Base-by-base conservation (phyloP, 2,888 invertebrate genomes). In the Gortyna flavago region DNA sequence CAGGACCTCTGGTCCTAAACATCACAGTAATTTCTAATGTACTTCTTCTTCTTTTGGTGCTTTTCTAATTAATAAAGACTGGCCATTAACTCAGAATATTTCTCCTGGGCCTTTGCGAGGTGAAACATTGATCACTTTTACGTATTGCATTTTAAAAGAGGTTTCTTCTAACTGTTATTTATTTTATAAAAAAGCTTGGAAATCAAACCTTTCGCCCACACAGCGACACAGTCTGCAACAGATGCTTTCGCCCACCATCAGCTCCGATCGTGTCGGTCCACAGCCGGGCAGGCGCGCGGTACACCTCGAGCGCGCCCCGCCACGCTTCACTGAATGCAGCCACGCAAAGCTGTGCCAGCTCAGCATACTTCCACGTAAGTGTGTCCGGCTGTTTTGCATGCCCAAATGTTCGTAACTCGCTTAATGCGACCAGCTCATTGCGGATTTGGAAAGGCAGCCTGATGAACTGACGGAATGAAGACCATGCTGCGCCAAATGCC, bases 131-230 rank as follows among this genome's bases (percentile, higher is more conserved):
- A 41, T 11, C 2, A 21, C 11, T 66, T n/a, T 0, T 38, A 29
- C 29, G 11, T 29, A 44, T 44, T 44, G 3, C 32, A 25, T 48
- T 16, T 25, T 16, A 25, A 29, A 38, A 59, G n/a, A 21, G 21
- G 38, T 48, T 32, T 25, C 13, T 13, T n/a, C 25, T 57, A 38
- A 32, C 2, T 9, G 16, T n/a, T 9, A 7, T 21, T 21, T 25
- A 1, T 8, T 44, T 71, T 25, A 2, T n/a, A n/a, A 51, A 41
- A n/a, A 25, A 29, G 21, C 11, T 7, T n/a, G 2, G 25, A 16
- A 13, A n/a, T 8, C 29, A 13, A 72, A 81, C 96, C 95, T 98
- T 98, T 83, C 98, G 95, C 3, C 98, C 98, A 90, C 98, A 98
- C 41, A 98, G 95, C 0, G 97, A 97, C 25, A 97, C 97, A 0